Percentiles rank a stretch among this genome's conserved stretches.
Evolutionary conservation across 2,797 vertebrate species (phyloP).

Genomic region (Enteromius argenteus): DNA sequence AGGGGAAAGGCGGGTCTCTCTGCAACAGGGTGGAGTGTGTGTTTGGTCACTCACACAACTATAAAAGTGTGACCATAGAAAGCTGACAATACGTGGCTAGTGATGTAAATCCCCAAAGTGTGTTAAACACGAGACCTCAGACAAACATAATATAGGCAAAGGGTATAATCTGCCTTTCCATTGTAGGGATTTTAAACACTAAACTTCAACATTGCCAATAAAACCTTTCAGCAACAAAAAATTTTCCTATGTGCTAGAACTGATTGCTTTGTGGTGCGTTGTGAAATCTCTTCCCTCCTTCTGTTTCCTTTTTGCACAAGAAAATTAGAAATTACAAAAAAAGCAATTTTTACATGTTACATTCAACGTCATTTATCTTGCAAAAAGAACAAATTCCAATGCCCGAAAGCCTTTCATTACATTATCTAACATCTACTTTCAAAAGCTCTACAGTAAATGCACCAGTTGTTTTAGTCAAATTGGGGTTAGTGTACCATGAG

Average conservation of each 20-base stretch:
- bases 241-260: slow-evolving; percentile 6
- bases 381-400: neutral
- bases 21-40: slow-evolving; percentile 24
- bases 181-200: neutral
- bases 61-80: slow-evolving; percentile 21
- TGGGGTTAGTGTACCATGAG: neutral
- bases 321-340: slow-evolving; percentile 35
- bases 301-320: slow-evolving; percentile 56
- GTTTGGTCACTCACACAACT: slow-evolving; percentile 14
- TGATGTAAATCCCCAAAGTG: neutral
- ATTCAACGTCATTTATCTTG: slow-evolving; percentile 6
- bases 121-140: neutral
- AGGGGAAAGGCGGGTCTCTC: slow-evolving; percentile 53
- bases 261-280: slow-evolving; percentile 21
- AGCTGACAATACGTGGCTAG: neutral
- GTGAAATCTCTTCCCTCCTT: slow-evolving; percentile 55
- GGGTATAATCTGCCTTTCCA: neutral
- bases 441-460: neutral
- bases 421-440: neutral
- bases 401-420: neutral
- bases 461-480: slow-evolving; percentile 5
- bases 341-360: neutral
- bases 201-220: neutral
- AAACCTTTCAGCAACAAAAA: neutral
- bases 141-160: neutral